Conservation (phyloP, 2,888 invertebrate species). For the Silvanus unidentatus region DNA sequence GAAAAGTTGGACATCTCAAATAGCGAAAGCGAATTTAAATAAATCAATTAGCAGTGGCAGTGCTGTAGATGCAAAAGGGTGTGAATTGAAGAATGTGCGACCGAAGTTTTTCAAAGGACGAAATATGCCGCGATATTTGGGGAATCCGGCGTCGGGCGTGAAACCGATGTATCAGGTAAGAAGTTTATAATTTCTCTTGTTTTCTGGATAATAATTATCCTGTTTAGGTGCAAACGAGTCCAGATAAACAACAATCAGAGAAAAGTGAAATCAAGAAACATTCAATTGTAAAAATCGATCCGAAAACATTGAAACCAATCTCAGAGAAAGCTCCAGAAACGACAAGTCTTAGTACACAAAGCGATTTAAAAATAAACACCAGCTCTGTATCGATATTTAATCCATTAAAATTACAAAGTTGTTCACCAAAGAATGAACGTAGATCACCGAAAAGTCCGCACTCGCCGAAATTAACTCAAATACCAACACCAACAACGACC, state of each 20-base stretch:
- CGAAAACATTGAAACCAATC: constrained; percentile 54
- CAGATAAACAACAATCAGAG: constrained; percentile 12
- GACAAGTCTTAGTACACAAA: constrained; percentile 28
- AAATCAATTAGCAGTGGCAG: constrained; percentile 6
- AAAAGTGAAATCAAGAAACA: constrained; percentile 43
- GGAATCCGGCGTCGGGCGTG: constrained; percentile 56
- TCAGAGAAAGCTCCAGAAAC: constrained; percentile 42
- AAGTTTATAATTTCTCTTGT: constrained; percentile 25
- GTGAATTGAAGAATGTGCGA: constrained; percentile 37
- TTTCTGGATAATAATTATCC: no score
- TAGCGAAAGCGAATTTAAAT: constrained; percentile 48
- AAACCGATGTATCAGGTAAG: constrained; percentile 55
- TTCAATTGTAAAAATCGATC: constrained; percentile 52
- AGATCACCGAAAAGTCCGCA: constrained; percentile 42
- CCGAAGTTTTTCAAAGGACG: constrained; percentile 56
- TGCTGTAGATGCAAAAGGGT: not conserved
- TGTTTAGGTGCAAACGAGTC: no score
- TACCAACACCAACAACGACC: not conserved
- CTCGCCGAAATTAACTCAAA: constrained; percentile 33
- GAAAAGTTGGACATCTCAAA: constrained; percentile 57
- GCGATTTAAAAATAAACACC: constrained; percentile 44
- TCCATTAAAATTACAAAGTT: constrained; percentile 42
- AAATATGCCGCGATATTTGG: constrained; percentile 47
- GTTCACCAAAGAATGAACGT: constrained; percentile 36
- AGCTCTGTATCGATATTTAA: constrained; percentile 46